phyloP scores from a whole-genome alignment of 2,797 vertebrate species.

The Bothrops alternatus region DNA sequence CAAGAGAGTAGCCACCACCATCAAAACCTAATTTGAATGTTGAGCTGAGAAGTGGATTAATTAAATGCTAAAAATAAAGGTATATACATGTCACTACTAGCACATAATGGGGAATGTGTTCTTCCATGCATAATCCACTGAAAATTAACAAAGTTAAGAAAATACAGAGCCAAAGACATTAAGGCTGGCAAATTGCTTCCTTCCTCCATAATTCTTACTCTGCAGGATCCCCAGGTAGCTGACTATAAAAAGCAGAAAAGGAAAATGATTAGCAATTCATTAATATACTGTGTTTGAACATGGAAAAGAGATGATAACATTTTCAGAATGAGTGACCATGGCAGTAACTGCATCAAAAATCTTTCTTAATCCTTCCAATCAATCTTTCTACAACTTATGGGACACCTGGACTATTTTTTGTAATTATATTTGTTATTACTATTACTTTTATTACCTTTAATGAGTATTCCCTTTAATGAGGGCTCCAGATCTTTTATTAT shows the following conservation, averaged over 20 bases:
- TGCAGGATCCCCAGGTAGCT: background rate
- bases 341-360: background rate
- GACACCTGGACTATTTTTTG: background rate
- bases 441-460: background rate
- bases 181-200: constrained; percentile 25
- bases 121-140: background rate
- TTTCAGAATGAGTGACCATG: background rate
- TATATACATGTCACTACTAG: background rate
- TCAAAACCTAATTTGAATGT: background rate
- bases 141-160: constrained; percentile 7
- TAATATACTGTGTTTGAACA: background rate
- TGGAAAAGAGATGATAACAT: background rate
- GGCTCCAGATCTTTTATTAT: background rate
- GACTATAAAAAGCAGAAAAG: background rate
- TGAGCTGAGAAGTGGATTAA: constrained; percentile 34
- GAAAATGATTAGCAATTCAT: background rate
- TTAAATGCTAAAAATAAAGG: constrained; percentile 9
- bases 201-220: background rate
- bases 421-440: background rate
- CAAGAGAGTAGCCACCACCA: background rate
- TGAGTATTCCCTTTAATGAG: background rate
- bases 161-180: constrained; percentile 7
- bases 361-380: background rate
- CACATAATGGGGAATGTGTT: constrained; percentile 19
- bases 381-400: background rate